Evolutionary conservation across 2,113 vertebrate genomes (phyloP).

Genomic region (Gymnogyps californianus): DNA sequence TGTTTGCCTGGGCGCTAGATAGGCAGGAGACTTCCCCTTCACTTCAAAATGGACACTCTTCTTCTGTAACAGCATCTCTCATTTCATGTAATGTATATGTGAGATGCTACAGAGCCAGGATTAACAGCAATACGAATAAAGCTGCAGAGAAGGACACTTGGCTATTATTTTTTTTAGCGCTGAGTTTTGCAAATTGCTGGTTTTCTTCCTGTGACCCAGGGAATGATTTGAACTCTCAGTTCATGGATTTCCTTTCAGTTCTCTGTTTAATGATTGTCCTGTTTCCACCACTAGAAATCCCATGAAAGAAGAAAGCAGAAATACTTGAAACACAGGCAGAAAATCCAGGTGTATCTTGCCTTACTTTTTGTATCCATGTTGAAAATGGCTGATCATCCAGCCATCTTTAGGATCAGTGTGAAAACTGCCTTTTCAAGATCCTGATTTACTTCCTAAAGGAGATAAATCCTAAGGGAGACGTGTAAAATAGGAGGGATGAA

Average conservation of each 20-base stretch:
- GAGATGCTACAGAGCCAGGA: not conserved
- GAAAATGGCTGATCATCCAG: not conserved
- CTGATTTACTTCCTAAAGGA: not conserved
- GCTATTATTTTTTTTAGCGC: not conserved
- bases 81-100: rapidly evolving
- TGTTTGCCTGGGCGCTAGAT: not conserved
- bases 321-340: not conserved
- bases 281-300: not conserved
- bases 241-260: not conserved
- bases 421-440: not conserved
- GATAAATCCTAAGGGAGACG: not conserved
- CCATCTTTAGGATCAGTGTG: not conserved
- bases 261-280: not conserved
- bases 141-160: not conserved
- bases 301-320: not conserved
- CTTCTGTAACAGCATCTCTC: not conserved
- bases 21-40: not conserved
- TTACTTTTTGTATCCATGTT: rapidly evolving
- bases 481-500: not conserved
- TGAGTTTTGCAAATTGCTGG: not conserved
- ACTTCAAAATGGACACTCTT: not conserved
- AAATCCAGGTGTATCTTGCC: not conserved
- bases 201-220: not conserved
- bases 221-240: not conserved
- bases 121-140: no score